These are phyloP conservation scores for Etheostoma nigrum DNA, from an alignment of 2,797 vertebrate genomes.

Conservation along the genomic window DNA sequence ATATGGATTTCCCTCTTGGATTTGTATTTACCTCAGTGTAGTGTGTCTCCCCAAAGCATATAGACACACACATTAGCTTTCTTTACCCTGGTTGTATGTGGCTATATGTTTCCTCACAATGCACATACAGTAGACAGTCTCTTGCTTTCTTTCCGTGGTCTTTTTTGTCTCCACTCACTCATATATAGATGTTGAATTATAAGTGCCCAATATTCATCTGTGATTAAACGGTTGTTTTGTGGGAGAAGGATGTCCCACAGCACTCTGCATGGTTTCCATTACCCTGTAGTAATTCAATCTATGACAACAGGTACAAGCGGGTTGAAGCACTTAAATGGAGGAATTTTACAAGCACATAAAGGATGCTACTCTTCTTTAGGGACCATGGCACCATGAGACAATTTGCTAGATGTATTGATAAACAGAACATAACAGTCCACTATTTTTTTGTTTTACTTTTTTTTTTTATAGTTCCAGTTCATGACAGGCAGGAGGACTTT, in stretches of 20 bases:
- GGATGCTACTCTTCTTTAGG: slow-evolving; percentile 43
- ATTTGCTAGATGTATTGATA: slow-evolving; percentile 13
- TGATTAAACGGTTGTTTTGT: slow-evolving; percentile 85
- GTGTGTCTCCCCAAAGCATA: slow-evolving; percentile 17
- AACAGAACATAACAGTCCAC: not conserved
- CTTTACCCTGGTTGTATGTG: not conserved
- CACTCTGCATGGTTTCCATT: slow-evolving; percentile 83
- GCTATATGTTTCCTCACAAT: not conserved
- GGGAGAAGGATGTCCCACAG: slow-evolving; percentile 82
- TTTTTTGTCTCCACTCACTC: slow-evolving; percentile 58
- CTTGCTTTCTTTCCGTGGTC: slow-evolving; percentile 33
- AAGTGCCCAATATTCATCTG: slow-evolving; percentile 67
- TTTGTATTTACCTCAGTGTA: slow-evolving; percentile 39
- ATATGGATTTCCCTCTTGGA: slow-evolving; percentile 54
- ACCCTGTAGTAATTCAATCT: slow-evolving; percentile 75
- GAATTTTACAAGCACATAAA: slow-evolving; percentile 54
- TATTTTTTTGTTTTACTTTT: not conserved
- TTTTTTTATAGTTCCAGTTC: not conserved
- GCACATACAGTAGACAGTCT: slow-evolving; percentile 3
- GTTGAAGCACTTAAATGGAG: slow-evolving; percentile 70
- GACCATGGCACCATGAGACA: slow-evolving; percentile 20
- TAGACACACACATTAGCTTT: not conserved
- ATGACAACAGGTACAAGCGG: slow-evolving; percentile 63
- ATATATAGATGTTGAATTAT: slow-evolving; percentile 57
- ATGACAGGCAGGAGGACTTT: slow-evolving; percentile 13